Evolutionary conservation across 2,888 invertebrate genomes (phyloP), one percentile per base, ranked within the genome.

Genomic region (Zhuqinia jingwanae): DNA sequence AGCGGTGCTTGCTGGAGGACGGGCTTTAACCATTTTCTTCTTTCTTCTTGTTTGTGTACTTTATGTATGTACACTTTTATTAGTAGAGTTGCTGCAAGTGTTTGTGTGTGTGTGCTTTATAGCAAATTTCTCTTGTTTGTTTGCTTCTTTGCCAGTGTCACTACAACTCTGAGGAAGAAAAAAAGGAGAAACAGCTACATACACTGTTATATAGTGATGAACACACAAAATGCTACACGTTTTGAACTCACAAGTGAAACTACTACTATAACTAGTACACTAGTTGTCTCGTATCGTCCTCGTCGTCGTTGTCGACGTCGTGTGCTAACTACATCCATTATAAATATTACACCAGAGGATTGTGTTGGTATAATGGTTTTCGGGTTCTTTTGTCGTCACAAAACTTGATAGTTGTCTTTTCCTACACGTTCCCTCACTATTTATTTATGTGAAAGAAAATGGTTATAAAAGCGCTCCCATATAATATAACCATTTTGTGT

Each of bases 341-440:
- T 80, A 70, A 80, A 80, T 80, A 80, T 80, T 80, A 70, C 80
- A 80, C 70, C 20, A 53, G 70, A 80, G 80, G 70, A 75, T 75
- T 76, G 82, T 82, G 82, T 73, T 73, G 36, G 30, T 63, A 60
- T 47, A 65, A 82, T 73, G 70, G 73, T 22, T 56, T 73, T 58
- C 73, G 22, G 77, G 80, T 56, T 87, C 82, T 87, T 87, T 87
- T 87, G 87, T 87, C 87, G 81, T 83, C 86, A 86, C 84, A 83
- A n/a, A 17, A 80, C 88, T 88, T 88, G 88, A 86, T 84, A 84
- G 86, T 58, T 80, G 79, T 80, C 76, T 47, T 17, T 58, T 53
- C 77, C 77, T 70, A 25, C 36, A 17, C 45, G n/a, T 42, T 42
- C 45, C 20, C 45, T 45, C 17, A 70, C 25, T 68, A 68, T 36